These are phyloP conservation scores for Mythimna impura DNA, from an alignment of 2,888 invertebrate species.

Conservation along the genomic window DNA sequence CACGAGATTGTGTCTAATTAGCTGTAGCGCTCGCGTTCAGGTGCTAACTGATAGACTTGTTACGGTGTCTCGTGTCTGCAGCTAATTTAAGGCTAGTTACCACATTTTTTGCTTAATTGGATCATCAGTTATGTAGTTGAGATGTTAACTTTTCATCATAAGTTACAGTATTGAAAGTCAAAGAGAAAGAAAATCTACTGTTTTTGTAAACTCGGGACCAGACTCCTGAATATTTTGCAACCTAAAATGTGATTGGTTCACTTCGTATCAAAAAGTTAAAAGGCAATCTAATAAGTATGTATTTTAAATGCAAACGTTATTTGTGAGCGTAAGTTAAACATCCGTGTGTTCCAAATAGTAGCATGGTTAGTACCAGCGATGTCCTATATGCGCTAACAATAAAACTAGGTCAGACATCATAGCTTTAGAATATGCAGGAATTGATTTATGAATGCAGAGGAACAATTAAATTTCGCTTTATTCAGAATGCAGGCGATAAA, in stretches of 20 bases:
- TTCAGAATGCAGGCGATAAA: slow-evolving; percentile 39
- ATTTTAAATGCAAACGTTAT: slow-evolving; percentile 48
- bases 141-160: background rate
- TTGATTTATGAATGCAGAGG: slow-evolving; percentile 62
- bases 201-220: background rate
- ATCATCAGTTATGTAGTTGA: slow-evolving; percentile 2
- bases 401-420: slow-evolving; percentile 58
- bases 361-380: slow-evolving; percentile 41
- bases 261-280: slow-evolving; percentile 1
- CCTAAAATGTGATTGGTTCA: slow-evolving; percentile 5
- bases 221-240: background rate
- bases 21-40: slow-evolving; percentile 46
- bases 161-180: too few relatives aligned
- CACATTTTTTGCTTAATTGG: slow-evolving; percentile 39
- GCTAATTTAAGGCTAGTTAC: slow-evolving; percentile 35
- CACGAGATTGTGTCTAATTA: slow-evolving; percentile 57
- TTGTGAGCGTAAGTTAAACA: slow-evolving; percentile 49
- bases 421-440: slow-evolving; percentile 55
- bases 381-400: slow-evolving; percentile 60
- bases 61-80: slow-evolving; percentile 20
- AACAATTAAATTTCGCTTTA: slow-evolving; percentile 48
- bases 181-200: background rate
- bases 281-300: slow-evolving; percentile 17
- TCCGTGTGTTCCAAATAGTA: slow-evolving; percentile 53
- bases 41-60: slow-evolving; percentile 57